These are phyloP conservation scores for Percina caprodes DNA, from an alignment of 2,113 vertebrate genomes.

Conservation along the genomic window DNA sequence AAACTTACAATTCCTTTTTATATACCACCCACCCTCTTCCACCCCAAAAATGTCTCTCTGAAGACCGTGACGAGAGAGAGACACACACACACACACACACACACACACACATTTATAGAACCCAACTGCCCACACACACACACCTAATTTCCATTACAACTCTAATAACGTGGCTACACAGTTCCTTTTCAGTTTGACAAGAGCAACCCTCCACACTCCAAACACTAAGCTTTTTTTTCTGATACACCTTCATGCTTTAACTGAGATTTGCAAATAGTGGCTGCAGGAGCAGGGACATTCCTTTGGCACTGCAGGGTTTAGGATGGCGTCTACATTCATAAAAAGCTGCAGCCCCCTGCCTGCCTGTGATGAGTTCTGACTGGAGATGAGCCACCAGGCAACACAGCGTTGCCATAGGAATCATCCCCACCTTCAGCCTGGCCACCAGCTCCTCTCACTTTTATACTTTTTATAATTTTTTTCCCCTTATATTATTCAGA, in stretches of 20 bases:
- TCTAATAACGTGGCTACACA: conserved; percentile 46
- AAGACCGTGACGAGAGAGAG: conserved; percentile 83
- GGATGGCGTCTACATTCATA: conserved; percentile 59
- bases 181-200: conserved; percentile 39
- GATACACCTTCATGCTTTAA: conserved; percentile 60
- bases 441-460: conserved; percentile 36
- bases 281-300: conserved; percentile 31
- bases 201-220: conserved; percentile 75
- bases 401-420: conserved; percentile 20
- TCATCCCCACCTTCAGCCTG: background rate
- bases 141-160: conserved; percentile 45
- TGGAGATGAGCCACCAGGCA: background rate
- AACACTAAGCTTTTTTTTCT: conserved; percentile 66
- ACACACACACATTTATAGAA: conserved; percentile 48
- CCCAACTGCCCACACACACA: conserved; percentile 67
- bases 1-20: conserved; percentile 56
- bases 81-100: conserved; percentile 47
- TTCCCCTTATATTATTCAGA: conserved; percentile 27
- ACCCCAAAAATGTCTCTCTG: conserved; percentile 73
- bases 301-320: conserved; percentile 39
- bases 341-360: conserved; percentile 26
- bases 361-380: background rate
- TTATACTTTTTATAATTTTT: conserved; percentile 53
- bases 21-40: conserved; percentile 61
- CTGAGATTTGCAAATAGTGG: conserved; percentile 30